Conservation (phyloP, 1,140 invertebrate species). For the Drosophila saltans region DNA sequence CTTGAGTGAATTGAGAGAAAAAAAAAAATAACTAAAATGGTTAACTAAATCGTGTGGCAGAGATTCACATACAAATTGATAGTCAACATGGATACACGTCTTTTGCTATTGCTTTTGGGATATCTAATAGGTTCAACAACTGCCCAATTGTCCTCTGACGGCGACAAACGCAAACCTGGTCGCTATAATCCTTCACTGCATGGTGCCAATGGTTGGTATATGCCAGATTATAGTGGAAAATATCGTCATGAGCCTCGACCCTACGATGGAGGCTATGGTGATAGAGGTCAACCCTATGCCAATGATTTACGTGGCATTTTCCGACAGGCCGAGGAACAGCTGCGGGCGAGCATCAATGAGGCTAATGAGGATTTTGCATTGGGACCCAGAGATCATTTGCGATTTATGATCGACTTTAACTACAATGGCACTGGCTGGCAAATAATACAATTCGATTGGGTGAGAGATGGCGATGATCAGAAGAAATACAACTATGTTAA, state of each 20-base stretch:
- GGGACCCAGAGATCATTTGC: constrained; percentile 72
- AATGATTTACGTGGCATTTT: constrained; percentile 58
- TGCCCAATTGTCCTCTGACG: constrained; percentile 7
- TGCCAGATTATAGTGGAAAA: constrained; percentile 73
- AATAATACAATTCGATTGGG: constrained; percentile 74
- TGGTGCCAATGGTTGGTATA: constrained; percentile 66
- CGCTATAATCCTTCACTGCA: constrained; percentile 59
- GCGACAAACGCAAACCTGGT: constrained; percentile 34
- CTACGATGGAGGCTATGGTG: constrained; percentile 77
- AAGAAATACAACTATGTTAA: constrained; percentile 64
- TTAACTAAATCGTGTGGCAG: constrained; percentile 28
- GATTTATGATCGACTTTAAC: constrained; percentile 79
- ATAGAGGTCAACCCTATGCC: constrained; percentile 65
- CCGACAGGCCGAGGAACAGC: constrained; percentile 40
- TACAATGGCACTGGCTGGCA: constrained; percentile 77
- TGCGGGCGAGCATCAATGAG: constrained; percentile 45
- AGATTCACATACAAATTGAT: constrained; percentile 55
- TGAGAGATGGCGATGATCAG: constrained; percentile 48
- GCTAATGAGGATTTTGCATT: constrained; percentile 39
- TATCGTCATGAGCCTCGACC: constrained; percentile 71
- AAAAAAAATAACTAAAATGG: constrained; percentile 62
- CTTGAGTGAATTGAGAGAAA: constrained; percentile 21
- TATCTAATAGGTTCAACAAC: constrained; percentile 19
- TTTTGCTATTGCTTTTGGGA: constrained; percentile 24
- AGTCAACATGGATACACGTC: constrained; percentile 60